Conservation (phyloP, 2,797 vertebrate species). For the Sphenopsis melanotis region DNA sequence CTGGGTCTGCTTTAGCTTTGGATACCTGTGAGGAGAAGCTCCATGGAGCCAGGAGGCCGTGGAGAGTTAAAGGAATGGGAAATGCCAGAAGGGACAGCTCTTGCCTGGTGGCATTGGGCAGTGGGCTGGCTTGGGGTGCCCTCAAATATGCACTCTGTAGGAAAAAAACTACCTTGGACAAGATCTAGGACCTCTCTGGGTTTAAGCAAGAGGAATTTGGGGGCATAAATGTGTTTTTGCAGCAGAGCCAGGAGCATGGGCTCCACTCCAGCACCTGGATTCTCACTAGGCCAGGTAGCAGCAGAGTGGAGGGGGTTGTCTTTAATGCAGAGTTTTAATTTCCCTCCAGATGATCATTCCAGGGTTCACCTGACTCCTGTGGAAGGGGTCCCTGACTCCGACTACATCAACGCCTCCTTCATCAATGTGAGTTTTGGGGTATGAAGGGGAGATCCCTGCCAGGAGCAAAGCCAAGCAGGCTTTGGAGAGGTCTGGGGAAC, state of each 20-base stretch:
- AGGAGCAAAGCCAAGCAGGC: background rate
- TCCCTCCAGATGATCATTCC: constrained; percentile 90
- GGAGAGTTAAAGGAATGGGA: background rate
- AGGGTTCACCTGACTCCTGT: constrained; percentile 91
- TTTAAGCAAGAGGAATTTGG: background rate
- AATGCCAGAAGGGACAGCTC: background rate
- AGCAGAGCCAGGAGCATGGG: accelerated
- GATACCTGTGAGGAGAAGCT: background rate
- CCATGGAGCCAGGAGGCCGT: background rate
- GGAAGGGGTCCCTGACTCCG: constrained; percentile 96
- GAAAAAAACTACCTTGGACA: background rate
- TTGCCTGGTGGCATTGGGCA: accelerated
- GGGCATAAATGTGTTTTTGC: background rate
- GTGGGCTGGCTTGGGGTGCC: background rate
- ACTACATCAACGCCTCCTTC: constrained; percentile 97
- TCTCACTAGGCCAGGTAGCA: accelerated
- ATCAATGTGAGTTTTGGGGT: constrained; percentile 86
- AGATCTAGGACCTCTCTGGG: background rate
- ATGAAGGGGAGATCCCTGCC: background rate
- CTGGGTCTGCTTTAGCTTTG: background rate
- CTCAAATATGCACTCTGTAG: background rate
- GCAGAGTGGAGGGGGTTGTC: background rate
- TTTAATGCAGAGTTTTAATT: background rate
- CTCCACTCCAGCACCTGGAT: accelerated
- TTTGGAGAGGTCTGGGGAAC: background rate